Evolutionary conservation across 2,797 vertebrate species (phyloP).

Genomic region (Esox masquinongy): DNA sequence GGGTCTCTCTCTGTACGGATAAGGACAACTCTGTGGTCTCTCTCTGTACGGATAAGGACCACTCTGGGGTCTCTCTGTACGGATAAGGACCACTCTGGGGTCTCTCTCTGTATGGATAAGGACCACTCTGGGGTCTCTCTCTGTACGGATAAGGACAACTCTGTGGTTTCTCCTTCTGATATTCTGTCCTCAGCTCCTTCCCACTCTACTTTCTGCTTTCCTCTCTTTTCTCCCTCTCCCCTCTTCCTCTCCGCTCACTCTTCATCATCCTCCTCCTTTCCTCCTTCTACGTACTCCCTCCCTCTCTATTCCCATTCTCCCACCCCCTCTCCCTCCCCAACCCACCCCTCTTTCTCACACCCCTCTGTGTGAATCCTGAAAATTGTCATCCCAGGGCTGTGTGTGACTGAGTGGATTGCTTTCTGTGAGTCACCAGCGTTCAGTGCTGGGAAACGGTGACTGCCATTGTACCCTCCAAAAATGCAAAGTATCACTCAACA

Average conservation of each 20-base stretch:
- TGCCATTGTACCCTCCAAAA: too few species aligned
- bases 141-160: too few species aligned
- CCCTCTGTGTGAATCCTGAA: slow-evolving; percentile 21
- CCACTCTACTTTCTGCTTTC: slow-evolving; percentile 7
- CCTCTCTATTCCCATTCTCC: neutral
- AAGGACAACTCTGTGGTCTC: too few species aligned
- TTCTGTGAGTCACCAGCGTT: slow-evolving; percentile 70
- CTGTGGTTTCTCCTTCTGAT: neutral
- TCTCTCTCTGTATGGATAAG: too few species aligned
- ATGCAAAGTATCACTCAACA: too few species aligned
- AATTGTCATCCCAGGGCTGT: slow-evolving; percentile 64
- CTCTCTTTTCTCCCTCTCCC: neutral
- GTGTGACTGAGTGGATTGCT: slow-evolving; percentile 72
- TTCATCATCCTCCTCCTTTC: neutral
- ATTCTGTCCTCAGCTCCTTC: neutral
- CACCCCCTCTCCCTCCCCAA: neutral
- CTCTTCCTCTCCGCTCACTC: neutral
- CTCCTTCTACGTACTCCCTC: neutral
- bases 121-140: too few species aligned
- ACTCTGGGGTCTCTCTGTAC: too few species aligned
- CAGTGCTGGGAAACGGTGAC: neutral
- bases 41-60: too few species aligned
- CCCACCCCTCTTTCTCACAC: neutral
- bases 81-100: too few species aligned
- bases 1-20: too few species aligned